A percentile compares a stretch with the other conserved stretches of the same genome.
phyloP scores from a whole-genome alignment of 2,888 invertebrate species.

The Microchrysa polita region DNA sequence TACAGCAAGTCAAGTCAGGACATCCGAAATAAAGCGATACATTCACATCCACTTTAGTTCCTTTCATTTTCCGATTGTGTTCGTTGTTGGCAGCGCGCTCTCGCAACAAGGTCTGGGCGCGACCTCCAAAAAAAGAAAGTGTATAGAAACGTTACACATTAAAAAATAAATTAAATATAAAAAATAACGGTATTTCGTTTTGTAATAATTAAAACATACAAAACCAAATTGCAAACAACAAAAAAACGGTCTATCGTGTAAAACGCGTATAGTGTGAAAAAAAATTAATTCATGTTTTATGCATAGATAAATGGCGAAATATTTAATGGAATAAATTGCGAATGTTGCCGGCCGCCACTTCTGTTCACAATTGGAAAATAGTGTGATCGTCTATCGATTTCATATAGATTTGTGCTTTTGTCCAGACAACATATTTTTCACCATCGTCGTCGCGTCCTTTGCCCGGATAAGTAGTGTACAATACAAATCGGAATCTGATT shows the following conservation, averaged over 20 bases:
- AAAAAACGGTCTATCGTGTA: slow-evolving; percentile 6
- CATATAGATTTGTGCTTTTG: slow-evolving; percentile 13
- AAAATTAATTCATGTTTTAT: not conserved
- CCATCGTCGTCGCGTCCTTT: not conserved
- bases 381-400: slow-evolving; percentile 37
- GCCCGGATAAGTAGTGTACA: too few relatives aligned
- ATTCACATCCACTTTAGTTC: slow-evolving; percentile 56
- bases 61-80: slow-evolving; percentile 62
- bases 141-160: slow-evolving; percentile 3
- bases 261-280: slow-evolving; percentile 1
- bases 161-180: slow-evolving; percentile 26
- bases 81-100: slow-evolving; percentile 58
- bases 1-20: not conserved
- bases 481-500: not conserved
- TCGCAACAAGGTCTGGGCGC: slow-evolving; percentile 60
- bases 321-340: not conserved
- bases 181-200: slow-evolving; percentile 40
- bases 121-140: slow-evolving; percentile 50
- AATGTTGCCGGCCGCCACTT: not conserved
- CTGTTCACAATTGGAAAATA: slow-evolving; percentile 30
- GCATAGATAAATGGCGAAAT: too few relatives aligned
- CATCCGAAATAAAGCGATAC: slow-evolving; percentile 34
- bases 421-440: slow-evolving; percentile 23
- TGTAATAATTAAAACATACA: slow-evolving; percentile 39
- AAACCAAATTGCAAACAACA: too few relatives aligned